Conservation (phyloP, 2,888 invertebrate genomes). For the Nemapogon koenigi region DNA sequence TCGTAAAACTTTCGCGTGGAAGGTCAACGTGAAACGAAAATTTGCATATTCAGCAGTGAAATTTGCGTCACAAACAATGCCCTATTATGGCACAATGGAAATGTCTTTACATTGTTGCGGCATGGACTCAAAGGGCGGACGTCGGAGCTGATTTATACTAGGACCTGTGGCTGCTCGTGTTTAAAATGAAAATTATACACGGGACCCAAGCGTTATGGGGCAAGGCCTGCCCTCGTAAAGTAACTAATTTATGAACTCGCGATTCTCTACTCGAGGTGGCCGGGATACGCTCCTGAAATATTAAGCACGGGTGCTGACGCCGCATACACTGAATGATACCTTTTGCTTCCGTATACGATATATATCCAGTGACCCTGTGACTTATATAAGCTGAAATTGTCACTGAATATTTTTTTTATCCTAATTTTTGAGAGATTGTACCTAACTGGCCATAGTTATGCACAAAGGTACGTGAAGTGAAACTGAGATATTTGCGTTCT, state of each 20-base stretch:
- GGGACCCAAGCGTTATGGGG: slow-evolving; percentile 33
- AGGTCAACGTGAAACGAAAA: slow-evolving; percentile 45
- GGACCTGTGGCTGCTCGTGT: slow-evolving; percentile 52
- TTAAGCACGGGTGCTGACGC: slow-evolving; percentile 40
- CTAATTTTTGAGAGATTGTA: too few relatives aligned
- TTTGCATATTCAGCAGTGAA: slow-evolving; percentile 59
- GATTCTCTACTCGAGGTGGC: slow-evolving; percentile 38
- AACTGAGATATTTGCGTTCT: too few relatives aligned
- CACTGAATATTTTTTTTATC: too few relatives aligned
- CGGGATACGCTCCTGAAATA: slow-evolving; percentile 40
- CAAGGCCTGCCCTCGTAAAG: slow-evolving; percentile 50
- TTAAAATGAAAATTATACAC: slow-evolving; percentile 58
- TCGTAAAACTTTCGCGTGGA: slow-evolving; percentile 47
- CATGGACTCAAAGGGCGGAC: slow-evolving; percentile 17
- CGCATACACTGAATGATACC: too few relatives aligned
- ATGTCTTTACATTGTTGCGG: slow-evolving; percentile 57
- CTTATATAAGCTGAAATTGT: too few relatives aligned
- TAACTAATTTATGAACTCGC: slow-evolving; percentile 58
- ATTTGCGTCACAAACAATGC: slow-evolving; percentile 60
- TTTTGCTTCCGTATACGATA: too few relatives aligned
- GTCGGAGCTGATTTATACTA: slow-evolving; percentile 47
- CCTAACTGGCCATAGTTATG: too few relatives aligned
- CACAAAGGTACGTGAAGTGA: too few relatives aligned
- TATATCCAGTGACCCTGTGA: too few relatives aligned
- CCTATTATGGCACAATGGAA: slow-evolving; percentile 56